Evolutionary conservation across 2,797 vertebrate genomes (phyloP).

Genomic region (Alcedo quadribrachys): DNA sequence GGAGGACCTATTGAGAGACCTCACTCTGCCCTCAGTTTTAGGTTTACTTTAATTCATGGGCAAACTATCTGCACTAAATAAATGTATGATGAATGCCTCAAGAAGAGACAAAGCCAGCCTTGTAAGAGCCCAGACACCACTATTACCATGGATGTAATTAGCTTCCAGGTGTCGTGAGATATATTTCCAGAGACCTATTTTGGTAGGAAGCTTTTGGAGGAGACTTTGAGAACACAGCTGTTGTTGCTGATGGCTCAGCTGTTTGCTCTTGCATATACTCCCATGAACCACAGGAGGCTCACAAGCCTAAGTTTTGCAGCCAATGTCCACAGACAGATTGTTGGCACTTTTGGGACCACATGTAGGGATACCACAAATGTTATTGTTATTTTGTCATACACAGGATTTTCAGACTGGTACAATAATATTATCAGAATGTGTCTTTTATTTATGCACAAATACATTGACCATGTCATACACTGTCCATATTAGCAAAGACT

Average conservation of each 20-base stretch:
- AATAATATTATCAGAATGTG: not conserved
- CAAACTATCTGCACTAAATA: not conserved
- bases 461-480: accelerated
- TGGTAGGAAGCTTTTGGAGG: not conserved
- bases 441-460: not conserved
- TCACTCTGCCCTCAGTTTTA: not conserved
- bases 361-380: not conserved
- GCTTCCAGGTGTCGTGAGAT: not conserved
- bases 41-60: not conserved
- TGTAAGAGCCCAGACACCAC: not conserved
- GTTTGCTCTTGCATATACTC: not conserved
- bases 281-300: not conserved
- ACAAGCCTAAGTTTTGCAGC: not conserved
- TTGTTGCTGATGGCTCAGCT: not conserved
- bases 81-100: not conserved
- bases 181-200: not conserved
- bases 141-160: not conserved
- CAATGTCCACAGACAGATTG: not conserved
- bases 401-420: not conserved
- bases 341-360: not conserved
- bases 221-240: conserved; percentile 19
- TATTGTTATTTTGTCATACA: not conserved
- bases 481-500: not conserved
- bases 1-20: not conserved
- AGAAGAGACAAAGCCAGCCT: not conserved